These are phyloP conservation scores for Orthosia incerta DNA, from an alignment of 2,888 invertebrate genomes.

Conservation along the genomic window DNA sequence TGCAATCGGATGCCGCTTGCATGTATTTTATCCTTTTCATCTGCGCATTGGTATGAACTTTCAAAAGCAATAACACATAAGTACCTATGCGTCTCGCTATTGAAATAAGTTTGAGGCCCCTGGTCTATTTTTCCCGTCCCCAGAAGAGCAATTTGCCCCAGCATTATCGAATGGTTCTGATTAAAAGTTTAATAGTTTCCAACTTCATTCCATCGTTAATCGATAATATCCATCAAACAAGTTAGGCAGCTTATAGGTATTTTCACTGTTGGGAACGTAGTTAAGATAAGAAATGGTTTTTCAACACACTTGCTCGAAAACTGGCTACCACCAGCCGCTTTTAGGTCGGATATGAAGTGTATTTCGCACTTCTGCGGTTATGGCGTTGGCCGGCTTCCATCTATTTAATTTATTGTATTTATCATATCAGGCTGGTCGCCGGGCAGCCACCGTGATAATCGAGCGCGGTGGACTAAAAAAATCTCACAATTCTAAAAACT, in stretches of 20 bases:
- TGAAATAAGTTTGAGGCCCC: not conserved
- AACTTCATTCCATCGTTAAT: not conserved
- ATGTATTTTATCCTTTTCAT: not conserved
- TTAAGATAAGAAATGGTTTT: not conserved
- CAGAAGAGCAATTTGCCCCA: not conserved
- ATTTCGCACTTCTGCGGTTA: too few species aligned
- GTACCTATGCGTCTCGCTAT: too few species aligned
- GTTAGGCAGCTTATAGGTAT: not conserved
- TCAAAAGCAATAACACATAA: not conserved
- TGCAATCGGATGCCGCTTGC: not conserved
- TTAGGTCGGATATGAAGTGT: too few species aligned
- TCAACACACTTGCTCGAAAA: too few species aligned
- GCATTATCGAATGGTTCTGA: conserved; percentile 12
- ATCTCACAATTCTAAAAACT: too few species aligned
- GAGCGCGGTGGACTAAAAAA: too few species aligned
- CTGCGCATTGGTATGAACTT: not conserved
- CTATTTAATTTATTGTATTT: too few species aligned
- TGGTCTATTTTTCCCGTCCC: not conserved
- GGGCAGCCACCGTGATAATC: too few species aligned
- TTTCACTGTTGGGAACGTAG: not conserved
- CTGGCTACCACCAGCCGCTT: too few species aligned
- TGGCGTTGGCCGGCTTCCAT: too few species aligned
- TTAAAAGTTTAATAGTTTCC: conserved; percentile 24
- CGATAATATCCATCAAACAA: not conserved
- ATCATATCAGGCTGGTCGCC: too few species aligned